phyloP scores from a whole-genome alignment of 1,140 invertebrate genomes.

The Camponotus floridanus region DNA sequence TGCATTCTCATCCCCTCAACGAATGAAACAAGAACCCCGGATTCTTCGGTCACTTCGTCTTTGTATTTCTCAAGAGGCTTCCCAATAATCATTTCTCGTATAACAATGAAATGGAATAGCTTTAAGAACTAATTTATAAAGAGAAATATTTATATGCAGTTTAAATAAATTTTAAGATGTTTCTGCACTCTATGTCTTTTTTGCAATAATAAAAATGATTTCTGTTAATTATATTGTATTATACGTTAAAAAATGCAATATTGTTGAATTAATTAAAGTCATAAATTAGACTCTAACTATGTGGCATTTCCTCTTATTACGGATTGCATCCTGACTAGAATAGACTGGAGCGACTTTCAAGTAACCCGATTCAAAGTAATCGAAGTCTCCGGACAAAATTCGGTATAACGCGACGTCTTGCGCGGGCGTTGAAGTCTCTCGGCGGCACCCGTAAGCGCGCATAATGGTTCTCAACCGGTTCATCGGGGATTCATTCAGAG shows the following conservation, averaged over 20 bases:
- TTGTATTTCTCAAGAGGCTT: slow-evolving; percentile 3
- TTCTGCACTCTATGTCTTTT: too few species aligned
- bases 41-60: slow-evolving; percentile 9
- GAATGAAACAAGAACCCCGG: slow-evolving; percentile 22
- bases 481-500: slow-evolving; percentile 77
- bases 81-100: slow-evolving; percentile 22
- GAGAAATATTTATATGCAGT: background rate
- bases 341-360: background rate
- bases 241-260: background rate
- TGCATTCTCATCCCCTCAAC: slow-evolving; percentile 6
- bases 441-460: slow-evolving; percentile 60
- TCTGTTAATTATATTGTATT: background rate
- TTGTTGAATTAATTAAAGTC: background rate
- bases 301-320: background rate
- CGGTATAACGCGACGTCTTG: slow-evolving; percentile 9
- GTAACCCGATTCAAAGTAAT: slow-evolving; percentile 4
- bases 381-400: slow-evolving; percentile 58
- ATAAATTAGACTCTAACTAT: background rate
- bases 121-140: slow-evolving; percentile 12
- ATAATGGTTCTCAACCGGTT: slow-evolving; percentile 80
- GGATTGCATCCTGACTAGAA: background rate
- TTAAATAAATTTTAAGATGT: slow-evolving; percentile 14
- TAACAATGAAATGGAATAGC: slow-evolving; percentile 18
- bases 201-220: background rate
- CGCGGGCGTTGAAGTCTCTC: slow-evolving; percentile 75